Evolutionary conservation across 92 coral and sea anemone genomes (phyloP), one percentile per base, ranked within the genome.

Genomic region (Paragorgia papillata): DNA sequence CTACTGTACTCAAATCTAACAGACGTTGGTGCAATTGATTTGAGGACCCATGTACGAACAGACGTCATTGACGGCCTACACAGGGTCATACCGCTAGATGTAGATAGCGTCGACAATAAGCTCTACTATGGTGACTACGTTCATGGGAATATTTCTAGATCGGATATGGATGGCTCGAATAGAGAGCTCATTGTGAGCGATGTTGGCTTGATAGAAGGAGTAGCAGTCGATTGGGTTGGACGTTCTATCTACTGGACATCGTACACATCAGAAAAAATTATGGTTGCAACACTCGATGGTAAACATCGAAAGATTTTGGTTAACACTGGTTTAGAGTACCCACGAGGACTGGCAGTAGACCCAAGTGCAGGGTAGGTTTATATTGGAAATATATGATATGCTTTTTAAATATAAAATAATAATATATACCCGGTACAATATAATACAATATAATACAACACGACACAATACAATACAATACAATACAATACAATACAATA

Each of bases 191-290:
- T 85, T 9, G 41, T 75, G 57, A 34, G 40, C 32, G 59, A 61
- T 24, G 79, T 74, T 7, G 54, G 20, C 20, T 30, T 48, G 28
- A 79, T 84, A 9, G 63, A 80, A 28, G 89, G 89, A n/a, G 31
- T 85, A n/a, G 85, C 89, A 5, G 79, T 85, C 28, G 89, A 85
- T 85, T 84, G 88, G 88, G 83, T 69, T 37, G 80, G 74, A n/a
- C 79, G 88, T 24, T 59, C 59, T 14, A 46, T 84, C 57, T 84
- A 84, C 76, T 84, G 88, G 88, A 71, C 84, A 3, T 50, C 81
- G 43, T 70, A 59, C 20, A 10, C 64, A n/a, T 79, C 61, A 13
- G 84, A 61, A 21, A 84, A 79, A 9, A 79, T 84, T 30, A 84
- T 79, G 25, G 88, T 84, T 26, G 80, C 88, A 25, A 69, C 75